Evolutionary conservation across 2,113 vertebrate genomes (phyloP).

Genomic region (human): DNA sequence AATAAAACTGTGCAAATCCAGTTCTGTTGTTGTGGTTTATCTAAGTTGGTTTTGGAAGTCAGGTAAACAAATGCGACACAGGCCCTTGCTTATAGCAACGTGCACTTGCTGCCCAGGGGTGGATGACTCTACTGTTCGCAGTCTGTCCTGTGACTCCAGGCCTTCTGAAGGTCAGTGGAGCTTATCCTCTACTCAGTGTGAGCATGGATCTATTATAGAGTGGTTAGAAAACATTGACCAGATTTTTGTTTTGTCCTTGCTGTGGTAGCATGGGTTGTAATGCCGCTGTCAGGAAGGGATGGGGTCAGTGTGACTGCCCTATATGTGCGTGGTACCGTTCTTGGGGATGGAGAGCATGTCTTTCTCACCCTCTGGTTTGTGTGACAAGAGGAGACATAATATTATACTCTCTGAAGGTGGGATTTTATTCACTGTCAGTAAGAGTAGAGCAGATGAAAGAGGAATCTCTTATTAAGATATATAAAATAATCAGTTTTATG

Average conservation of each 20-base stretch:
- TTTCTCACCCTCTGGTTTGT: not conserved
- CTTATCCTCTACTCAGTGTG: not conserved
- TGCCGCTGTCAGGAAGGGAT: not conserved
- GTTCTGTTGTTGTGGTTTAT: rapidly evolving
- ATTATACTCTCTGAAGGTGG: not conserved
- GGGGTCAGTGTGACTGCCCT: too few species aligned
- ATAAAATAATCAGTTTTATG: not conserved
- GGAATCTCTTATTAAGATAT: not conserved
- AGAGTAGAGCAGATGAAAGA: not conserved
- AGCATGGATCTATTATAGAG: not conserved
- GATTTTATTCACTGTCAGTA: not conserved
- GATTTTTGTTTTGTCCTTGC: too few species aligned
- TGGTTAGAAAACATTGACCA: not conserved
- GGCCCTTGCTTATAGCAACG: not conserved
- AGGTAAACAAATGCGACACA: not conserved
- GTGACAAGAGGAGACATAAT: not conserved
- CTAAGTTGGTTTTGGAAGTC: not conserved
- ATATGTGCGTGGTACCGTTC: rapidly evolving
- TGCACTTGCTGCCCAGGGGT: rapidly evolving
- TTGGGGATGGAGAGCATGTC: rapidly evolving
- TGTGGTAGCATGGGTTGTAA: not conserved
- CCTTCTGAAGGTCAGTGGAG: not conserved
- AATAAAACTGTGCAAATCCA: rapidly evolving
- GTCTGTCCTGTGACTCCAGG: too few species aligned
- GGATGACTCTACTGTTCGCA: not conserved